A percentile compares a stretch with the other conserved stretches of the same genome.
Conservation (phyloP, 2,113 vertebrate species). For the Pogona vitticeps region DNA sequence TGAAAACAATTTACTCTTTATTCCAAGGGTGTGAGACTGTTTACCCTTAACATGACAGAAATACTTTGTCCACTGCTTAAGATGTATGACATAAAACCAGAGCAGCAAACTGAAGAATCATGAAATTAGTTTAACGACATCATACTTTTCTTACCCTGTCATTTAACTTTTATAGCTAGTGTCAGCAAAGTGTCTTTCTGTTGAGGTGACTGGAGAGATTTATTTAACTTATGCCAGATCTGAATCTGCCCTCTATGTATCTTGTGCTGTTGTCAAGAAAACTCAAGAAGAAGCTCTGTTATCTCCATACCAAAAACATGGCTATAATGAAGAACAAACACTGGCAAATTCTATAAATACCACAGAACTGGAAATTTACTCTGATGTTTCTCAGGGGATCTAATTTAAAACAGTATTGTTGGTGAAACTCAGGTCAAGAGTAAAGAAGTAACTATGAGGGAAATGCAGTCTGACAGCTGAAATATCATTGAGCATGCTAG, state of each 20-base stretch:
- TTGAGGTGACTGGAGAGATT: slow-evolving; percentile 15
- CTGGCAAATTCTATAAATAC: slow-evolving; percentile 70
- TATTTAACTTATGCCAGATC: slow-evolving; percentile 4
- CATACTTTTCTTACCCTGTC: slow-evolving; percentile 10
- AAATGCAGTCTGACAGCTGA: slow-evolving; percentile 72
- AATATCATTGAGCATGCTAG: slow-evolving; percentile 43
- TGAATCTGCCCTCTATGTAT: slow-evolving; percentile 3
- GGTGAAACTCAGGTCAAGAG: slow-evolving; percentile 72
- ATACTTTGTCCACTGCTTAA: background rate
- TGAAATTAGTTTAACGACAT: slow-evolving; percentile 9
- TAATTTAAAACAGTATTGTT: slow-evolving; percentile 72
- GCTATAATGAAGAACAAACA: slow-evolving; percentile 62
- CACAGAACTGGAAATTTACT: slow-evolving; percentile 63
- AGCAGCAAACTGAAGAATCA: background rate
- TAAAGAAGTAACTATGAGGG: slow-evolving; percentile 58
- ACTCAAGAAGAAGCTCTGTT: slow-evolving; percentile 30
- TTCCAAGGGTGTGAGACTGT: background rate
- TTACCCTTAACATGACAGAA: background rate
- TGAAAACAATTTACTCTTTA: background rate
- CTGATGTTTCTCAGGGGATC: slow-evolving; percentile 70
- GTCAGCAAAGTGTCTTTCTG: accelerated
- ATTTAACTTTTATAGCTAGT: slow-evolving; percentile 29
- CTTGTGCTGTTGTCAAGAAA: slow-evolving; percentile 11
- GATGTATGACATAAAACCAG: background rate
- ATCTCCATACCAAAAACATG: slow-evolving; percentile 28